These are phyloP conservation scores for Chelmon rostratus DNA, from an alignment of 2,797 vertebrate species.

Conservation along the genomic window DNA sequence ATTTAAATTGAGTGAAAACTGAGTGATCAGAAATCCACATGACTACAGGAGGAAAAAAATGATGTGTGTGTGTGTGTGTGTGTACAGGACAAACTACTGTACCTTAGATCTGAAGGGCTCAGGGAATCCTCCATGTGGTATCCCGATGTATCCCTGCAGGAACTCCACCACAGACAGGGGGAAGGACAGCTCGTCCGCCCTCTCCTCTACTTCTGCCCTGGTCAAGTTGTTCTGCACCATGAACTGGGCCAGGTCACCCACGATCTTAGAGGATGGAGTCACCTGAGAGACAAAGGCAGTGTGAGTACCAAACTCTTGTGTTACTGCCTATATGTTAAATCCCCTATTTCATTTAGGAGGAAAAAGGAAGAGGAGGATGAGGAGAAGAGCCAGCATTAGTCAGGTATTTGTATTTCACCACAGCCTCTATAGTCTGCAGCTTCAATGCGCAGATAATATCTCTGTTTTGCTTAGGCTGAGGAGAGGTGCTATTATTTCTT, in stretches of 20 bases:
- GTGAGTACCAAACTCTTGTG: neutral
- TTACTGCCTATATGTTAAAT: neutral
- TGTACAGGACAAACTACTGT: neutral
- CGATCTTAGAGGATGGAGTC: conserved; percentile 96
- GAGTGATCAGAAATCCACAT: neutral
- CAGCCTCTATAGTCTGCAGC: conserved; percentile 6
- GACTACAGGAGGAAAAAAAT: neutral
- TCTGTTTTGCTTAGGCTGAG: conserved; percentile 3
- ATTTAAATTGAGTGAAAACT: neutral
- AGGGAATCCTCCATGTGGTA: conserved; percentile 94
- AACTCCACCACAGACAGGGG: conserved; percentile 95
- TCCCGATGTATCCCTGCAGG: conserved; percentile 93
- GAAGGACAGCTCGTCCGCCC: conserved; percentile 94
- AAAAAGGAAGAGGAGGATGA: neutral
- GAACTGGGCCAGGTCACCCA: conserved; percentile 97
- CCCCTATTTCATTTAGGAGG: neutral
- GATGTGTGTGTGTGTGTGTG: neutral
- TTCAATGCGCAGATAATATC: conserved; percentile 29
- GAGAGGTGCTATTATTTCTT: conserved; percentile 13
- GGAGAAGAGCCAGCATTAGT: neutral
- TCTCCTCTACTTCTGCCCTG: conserved; percentile 89
- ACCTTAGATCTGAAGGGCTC: conserved; percentile 95
- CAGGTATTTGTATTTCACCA: conserved; percentile 22
- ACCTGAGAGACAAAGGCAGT: conserved; percentile 83
- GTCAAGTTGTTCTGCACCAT: conserved; percentile 95